Evolutionary conservation across 1,140 invertebrate genomes (phyloP).

Genomic region (Ceratosolen solmsi): DNA sequence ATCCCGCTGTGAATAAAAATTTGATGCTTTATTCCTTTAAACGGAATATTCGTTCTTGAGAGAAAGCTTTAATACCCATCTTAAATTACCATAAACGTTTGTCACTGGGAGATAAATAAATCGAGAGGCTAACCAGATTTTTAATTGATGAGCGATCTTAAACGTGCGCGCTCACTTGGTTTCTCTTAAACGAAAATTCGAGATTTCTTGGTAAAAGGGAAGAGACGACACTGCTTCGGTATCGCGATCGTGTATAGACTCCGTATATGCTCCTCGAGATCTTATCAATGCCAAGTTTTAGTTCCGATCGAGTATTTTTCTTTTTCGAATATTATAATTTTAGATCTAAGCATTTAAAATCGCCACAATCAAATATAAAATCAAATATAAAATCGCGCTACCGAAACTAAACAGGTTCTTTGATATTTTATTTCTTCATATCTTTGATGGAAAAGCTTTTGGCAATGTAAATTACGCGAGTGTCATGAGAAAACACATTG

Average conservation of each 20-base stretch:
- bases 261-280: conserved; percentile 2
- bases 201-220: conserved; percentile 12
- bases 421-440: conserved; percentile 21
- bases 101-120: conserved; percentile 37
- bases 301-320: conserved; percentile 11
- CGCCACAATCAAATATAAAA: conserved; percentile 36
- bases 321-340: conserved; percentile 44
- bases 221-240: background rate
- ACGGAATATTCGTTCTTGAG: conserved; percentile 35
- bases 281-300: conserved; percentile 30
- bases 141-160: conserved; percentile 34
- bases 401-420: conserved; percentile 43
- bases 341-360: conserved; percentile 38
- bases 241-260: background rate
- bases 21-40: conserved; percentile 35
- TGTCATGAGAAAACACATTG: background rate
- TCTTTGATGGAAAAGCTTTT: conserved; percentile 32
- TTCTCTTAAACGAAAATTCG: conserved; percentile 33
- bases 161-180: background rate
- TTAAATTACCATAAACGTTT: conserved; percentile 41
- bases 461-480: background rate
- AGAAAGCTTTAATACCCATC: conserved; percentile 20
- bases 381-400: conserved; percentile 43
- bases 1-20: background rate
- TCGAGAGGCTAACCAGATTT: conserved; percentile 33